Evolutionary conservation across 2,888 invertebrate species (phyloP).

Genomic region (Brachynemurus nebulosus): DNA sequence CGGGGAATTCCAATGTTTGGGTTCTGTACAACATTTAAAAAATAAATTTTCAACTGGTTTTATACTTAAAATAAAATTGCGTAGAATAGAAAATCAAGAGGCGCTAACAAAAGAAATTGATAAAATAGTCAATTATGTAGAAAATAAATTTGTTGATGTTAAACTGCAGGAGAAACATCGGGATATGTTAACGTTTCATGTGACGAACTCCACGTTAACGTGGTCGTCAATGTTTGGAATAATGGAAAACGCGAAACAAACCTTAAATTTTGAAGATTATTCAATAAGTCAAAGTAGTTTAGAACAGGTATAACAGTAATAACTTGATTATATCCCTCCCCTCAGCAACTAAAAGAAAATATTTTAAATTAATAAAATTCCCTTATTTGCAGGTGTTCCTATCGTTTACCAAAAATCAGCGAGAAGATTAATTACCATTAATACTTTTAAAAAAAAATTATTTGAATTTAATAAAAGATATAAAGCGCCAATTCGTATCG

Average conservation of each 20-base stretch:
- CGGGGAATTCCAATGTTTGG: conserved; percentile 64
- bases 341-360: background rate
- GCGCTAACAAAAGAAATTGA: conserved; percentile 12
- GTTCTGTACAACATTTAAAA: conserved; percentile 69
- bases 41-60: conserved; percentile 48
- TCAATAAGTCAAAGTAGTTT: conserved; percentile 69
- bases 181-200: conserved; percentile 57
- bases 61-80: conserved; percentile 27
- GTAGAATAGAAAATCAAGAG: conserved; percentile 18
- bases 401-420: conserved; percentile 46
- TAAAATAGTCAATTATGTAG: conserved; percentile 19
- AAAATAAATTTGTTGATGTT: conserved; percentile 25
- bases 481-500: too few relatives aligned
- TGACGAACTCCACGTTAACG: conserved; percentile 40
- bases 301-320: conserved; percentile 41
- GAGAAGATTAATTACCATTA: too few relatives aligned
- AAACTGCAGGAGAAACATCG: conserved; percentile 51
- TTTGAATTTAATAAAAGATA: too few relatives aligned
- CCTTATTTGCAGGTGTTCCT: conserved; percentile 54
- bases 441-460: too few relatives aligned
- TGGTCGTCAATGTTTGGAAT: conserved; percentile 67
- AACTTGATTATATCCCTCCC: background rate
- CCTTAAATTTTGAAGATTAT: conserved; percentile 56
- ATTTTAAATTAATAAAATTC: background rate
- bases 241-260: conserved; percentile 42